Evolutionary conservation across 2,113 vertebrate species (phyloP).

Genomic region (Mola mola): DNA sequence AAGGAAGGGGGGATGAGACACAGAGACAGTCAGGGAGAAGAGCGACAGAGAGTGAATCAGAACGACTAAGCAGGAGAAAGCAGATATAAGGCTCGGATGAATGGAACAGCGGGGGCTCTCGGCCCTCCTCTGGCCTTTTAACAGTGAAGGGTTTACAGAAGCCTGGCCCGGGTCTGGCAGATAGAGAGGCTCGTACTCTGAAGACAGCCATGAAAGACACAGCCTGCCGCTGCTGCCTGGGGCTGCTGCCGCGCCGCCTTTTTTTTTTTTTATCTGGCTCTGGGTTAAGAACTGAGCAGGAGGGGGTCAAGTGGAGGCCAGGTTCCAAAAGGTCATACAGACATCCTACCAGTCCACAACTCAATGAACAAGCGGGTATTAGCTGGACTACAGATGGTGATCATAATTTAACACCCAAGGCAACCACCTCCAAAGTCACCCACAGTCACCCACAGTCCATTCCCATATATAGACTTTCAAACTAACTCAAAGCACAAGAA

Average conservation of each 20-base stretch:
- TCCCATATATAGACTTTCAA: too few relatives aligned
- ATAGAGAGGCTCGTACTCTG: conserved; percentile 45
- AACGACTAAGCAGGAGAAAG: conserved; percentile 26
- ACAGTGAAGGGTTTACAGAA: conserved; percentile 55
- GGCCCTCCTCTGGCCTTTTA: conserved; percentile 66
- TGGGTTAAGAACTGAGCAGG: conserved; percentile 46
- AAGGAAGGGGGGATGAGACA: conserved; percentile 21
- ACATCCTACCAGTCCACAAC: conserved; percentile 20
- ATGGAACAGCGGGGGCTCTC: conserved; percentile 68
- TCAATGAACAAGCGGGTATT: conserved; percentile 21
- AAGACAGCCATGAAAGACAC: conserved; percentile 50
- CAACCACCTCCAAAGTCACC: conserved; percentile 4
- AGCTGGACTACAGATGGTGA: conserved; percentile 14
- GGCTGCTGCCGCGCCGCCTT: too few relatives aligned
- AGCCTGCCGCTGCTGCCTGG: conserved; percentile 24
- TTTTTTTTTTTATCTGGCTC: conserved; percentile 51
- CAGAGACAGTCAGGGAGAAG: background rate
- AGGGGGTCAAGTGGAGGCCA: conserved; percentile 62
- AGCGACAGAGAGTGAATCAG: conserved; percentile 44
- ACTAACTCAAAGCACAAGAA: background rate
- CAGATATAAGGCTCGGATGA: conserved; percentile 63
- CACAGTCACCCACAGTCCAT: background rate
- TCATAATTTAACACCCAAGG: conserved; percentile 29
- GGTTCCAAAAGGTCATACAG: conserved; percentile 41
- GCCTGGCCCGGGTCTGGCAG: conserved; percentile 52